These are phyloP conservation scores for Apeltes quadracus DNA, from an alignment of 2,113 vertebrate genomes.

Conservation along the genomic window DNA sequence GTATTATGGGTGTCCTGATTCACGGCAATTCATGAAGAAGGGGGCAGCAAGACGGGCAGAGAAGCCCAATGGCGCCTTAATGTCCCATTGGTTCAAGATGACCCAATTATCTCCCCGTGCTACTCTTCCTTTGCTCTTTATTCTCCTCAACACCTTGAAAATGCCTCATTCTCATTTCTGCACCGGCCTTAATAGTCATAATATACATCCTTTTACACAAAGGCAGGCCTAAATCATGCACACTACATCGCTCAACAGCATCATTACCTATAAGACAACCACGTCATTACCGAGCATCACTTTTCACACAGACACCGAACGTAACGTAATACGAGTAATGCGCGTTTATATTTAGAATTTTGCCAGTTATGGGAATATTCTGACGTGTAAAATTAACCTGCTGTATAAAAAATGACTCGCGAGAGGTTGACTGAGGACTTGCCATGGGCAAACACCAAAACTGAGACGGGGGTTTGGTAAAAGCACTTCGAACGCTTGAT, in stretches of 20 bases:
- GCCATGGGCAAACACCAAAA: conserved; percentile 1
- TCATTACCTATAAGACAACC: conserved; percentile 42
- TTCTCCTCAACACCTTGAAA: conserved; percentile 57
- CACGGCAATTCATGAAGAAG: conserved; percentile 65
- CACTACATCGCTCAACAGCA: conserved; percentile 24
- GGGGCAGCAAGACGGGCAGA: conserved; percentile 58
- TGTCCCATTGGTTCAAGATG: conserved; percentile 77
- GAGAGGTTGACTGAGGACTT: not conserved
- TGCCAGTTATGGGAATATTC: not conserved
- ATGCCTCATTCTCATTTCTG: conserved; percentile 58
- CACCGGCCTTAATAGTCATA: conserved; percentile 47
- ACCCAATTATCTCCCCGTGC: conserved; percentile 78
- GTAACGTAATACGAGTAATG: not conserved
- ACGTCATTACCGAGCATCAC: conserved; percentile 29
- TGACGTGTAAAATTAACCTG: not conserved
- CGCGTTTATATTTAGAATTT: not conserved
- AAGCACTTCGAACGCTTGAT: not conserved
- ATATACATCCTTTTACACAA: conserved; percentile 42
- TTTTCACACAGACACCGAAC: conserved; percentile 10
- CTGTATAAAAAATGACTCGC: conserved; percentile 5
- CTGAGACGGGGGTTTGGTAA: not conserved
- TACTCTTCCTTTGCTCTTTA: conserved; percentile 64
- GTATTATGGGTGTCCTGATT: conserved; percentile 70
- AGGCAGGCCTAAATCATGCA: conserved; percentile 29
- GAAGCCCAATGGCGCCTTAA: conserved; percentile 74